Evolutionary conservation across 2,797 vertebrate genomes (phyloP).

Genomic region (Semaprochilodus insignis): DNA sequence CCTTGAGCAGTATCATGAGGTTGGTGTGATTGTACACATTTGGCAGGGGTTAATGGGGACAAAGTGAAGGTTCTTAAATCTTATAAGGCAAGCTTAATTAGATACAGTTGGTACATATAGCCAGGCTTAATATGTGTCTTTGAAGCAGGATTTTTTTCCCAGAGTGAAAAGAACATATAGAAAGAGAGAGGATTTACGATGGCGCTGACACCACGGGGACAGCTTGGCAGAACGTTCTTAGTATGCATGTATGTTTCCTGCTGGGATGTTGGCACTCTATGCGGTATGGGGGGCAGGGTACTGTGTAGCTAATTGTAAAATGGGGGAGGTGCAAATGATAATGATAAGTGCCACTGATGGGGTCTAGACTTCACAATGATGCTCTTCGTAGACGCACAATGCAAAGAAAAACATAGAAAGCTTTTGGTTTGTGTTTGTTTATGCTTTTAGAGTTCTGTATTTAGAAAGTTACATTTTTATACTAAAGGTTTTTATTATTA

Average conservation of each 20-base stretch:
- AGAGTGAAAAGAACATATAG: not conserved
- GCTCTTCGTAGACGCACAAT: not conserved
- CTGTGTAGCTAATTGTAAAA: slow-evolving; percentile 27
- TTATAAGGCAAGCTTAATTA: slow-evolving; percentile 45
- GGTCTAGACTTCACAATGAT: not conserved
- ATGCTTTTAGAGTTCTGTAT: not conserved
- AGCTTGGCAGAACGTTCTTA: slow-evolving; percentile 15
- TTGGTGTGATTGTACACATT: slow-evolving; percentile 38
- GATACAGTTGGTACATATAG: slow-evolving; percentile 16
- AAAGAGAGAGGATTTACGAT: slow-evolving; percentile 11
- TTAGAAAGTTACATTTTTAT: not conserved
- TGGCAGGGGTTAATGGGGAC: slow-evolving; percentile 48
- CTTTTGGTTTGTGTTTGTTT: not conserved
- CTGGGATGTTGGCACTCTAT: slow-evolving; percentile 40
- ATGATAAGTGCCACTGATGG: slow-evolving; percentile 23
- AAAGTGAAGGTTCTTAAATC: slow-evolving; percentile 36
- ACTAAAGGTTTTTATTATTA: no score
- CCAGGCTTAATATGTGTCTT: slow-evolving; percentile 5
- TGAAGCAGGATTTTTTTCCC: slow-evolving; percentile 22
- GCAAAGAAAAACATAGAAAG: not conserved
- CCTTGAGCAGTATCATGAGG: slow-evolving; percentile 16
- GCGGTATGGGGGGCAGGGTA: slow-evolving; percentile 19
- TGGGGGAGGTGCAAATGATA: slow-evolving; percentile 37
- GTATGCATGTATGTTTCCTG: slow-evolving; percentile 47
- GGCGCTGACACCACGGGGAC: slow-evolving; percentile 16